A percentile compares a stretch with the other conserved stretches of the same genome.
phyloP scores from a whole-genome alignment of 2,113 vertebrate genomes.

The Xiphias gladius region DNA sequence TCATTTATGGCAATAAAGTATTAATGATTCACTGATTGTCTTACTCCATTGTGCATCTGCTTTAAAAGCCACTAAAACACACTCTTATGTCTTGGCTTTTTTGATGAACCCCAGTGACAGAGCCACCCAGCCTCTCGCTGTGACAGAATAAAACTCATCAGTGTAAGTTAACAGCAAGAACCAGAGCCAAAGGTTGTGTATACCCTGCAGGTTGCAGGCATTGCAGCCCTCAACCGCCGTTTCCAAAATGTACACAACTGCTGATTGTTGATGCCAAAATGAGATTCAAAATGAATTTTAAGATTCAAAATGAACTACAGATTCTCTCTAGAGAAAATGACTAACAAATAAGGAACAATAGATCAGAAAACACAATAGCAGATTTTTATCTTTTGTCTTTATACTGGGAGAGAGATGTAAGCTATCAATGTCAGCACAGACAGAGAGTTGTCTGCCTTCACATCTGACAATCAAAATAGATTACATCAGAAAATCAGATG shows the following conservation, averaged over 20 bases:
- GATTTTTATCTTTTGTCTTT: neutral
- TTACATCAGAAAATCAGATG: neutral
- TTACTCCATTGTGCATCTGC: neutral
- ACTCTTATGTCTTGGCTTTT: neutral
- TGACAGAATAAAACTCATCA: constrained; percentile 1
- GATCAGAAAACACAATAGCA: neutral
- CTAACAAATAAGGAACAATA: neutral
- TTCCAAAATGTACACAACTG: neutral
- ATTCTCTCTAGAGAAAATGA: neutral
- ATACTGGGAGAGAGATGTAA: neutral
- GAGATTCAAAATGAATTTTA: neutral
- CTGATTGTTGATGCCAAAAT: neutral
- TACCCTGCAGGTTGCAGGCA: neutral
- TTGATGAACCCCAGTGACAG: neutral
- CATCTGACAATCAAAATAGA: neutral
- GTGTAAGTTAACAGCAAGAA: constrained; percentile 11
- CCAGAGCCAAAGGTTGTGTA: neutral
- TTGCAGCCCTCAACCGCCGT: neutral
- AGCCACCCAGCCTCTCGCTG: neutral
- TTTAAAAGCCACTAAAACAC: constrained; percentile 23
- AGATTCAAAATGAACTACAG: neutral
- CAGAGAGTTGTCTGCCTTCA: neutral
- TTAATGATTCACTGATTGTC: neutral
- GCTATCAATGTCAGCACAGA: neutral
- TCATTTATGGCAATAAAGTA: neutral